phyloP scores from a whole-genome alignment of 1,140 invertebrate species.

The Dendrolimus punctatus region DNA sequence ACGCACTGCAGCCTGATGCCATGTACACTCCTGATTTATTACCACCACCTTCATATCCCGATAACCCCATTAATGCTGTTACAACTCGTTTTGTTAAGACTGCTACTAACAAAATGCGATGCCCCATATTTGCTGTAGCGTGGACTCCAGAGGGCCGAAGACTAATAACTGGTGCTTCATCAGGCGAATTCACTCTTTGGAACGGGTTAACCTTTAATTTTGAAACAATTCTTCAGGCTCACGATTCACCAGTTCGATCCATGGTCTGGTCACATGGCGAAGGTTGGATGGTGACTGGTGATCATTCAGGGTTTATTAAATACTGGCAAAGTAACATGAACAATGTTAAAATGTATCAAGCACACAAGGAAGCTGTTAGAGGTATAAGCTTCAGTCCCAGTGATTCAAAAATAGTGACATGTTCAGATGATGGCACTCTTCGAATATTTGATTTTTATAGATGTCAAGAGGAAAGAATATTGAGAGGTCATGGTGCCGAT shows the following conservation, averaged over 20 bases:
- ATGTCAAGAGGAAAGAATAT: conserved; percentile 96
- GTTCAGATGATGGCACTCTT: conserved; percentile 98
- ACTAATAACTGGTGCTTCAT: conserved; percentile 97
- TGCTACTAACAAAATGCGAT: conserved; percentile 99
- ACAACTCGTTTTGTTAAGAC: conserved; percentile 98
- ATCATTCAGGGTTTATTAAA: conserved; percentile 98
- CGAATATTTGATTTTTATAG: conserved; percentile 99
- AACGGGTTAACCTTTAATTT: conserved; percentile 99
- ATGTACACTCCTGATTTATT: conserved; percentile 91
- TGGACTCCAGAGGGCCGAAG: conserved; percentile 99
- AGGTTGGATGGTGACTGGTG: conserved; percentile 99
- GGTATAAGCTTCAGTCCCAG: conserved; percentile 99
- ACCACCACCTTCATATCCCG: conserved; percentile 90
- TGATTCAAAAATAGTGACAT: conserved; percentile 98
- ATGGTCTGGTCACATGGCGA: conserved; percentile 99
- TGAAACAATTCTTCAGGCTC: conserved; percentile 99
- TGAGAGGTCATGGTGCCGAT: conserved; percentile 98
- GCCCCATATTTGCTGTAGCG: conserved; percentile 98
- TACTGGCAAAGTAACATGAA: conserved; percentile 99
- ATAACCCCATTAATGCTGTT: conserved; percentile 97
- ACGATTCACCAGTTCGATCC: conserved; percentile 96
- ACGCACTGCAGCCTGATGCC: conserved; percentile 91
- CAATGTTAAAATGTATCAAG: conserved; percentile 99
- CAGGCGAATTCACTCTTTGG: conserved; percentile 99
- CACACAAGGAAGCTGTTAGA: conserved; percentile 99